phyloP scores from a whole-genome alignment of 2,888 invertebrate species.

The Tholera decimalis region DNA sequence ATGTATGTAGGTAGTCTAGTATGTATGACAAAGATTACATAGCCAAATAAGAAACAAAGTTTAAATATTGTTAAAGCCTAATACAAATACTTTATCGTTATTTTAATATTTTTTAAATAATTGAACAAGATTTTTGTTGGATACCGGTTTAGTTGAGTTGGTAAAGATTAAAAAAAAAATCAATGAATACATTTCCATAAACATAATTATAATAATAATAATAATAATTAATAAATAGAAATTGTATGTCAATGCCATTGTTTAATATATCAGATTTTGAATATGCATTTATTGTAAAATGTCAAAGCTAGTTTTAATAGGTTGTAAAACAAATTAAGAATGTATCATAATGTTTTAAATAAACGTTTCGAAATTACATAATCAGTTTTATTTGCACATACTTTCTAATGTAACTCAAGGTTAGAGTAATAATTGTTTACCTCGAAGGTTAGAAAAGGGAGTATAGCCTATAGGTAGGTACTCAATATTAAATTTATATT shows the following conservation, averaged over 20 bases:
- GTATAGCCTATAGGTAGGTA: too few species aligned
- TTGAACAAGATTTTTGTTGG: neutral
- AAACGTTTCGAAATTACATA: constrained; percentile 29
- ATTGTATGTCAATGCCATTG: neutral
- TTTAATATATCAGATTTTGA: neutral
- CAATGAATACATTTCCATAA: too few species aligned
- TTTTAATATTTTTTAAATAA: neutral
- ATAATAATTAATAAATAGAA: too few species aligned
- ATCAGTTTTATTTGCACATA: constrained; percentile 13
- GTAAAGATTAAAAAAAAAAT: too few species aligned
- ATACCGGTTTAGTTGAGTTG: too few species aligned
- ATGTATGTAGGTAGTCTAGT: neutral
- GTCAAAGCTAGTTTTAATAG: constrained; percentile 2
- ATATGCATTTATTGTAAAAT: constrained; percentile 25
- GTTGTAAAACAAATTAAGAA: constrained; percentile 23
- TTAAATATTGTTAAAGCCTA: neutral
- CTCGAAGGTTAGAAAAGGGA: too few species aligned
- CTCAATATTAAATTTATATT: too few species aligned
- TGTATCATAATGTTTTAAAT: constrained; percentile 6
- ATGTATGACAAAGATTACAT: constrained; percentile 2
- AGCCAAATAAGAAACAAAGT: neutral
- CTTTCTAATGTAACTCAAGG: neutral
- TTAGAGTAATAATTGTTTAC: neutral
- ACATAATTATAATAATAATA: too few species aligned
- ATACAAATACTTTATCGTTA: neutral